phyloP scores from a whole-genome alignment of 2,888 invertebrate genomes.

The Vesta saturnalis region DNA sequence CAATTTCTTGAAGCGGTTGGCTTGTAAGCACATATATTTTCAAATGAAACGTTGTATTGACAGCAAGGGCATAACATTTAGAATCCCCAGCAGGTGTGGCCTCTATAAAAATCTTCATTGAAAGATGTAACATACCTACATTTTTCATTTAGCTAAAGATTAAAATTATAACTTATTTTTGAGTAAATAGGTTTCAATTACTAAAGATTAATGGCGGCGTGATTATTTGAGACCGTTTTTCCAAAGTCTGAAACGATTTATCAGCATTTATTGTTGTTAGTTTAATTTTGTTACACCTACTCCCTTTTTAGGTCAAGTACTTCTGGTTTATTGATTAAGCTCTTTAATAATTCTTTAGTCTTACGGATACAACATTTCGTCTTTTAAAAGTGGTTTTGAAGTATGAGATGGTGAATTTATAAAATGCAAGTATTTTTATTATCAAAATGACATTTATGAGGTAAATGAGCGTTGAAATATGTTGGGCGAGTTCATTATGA shows the following conservation, averaged over 20 bases:
- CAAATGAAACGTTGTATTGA: not conserved
- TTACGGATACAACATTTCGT: not conserved
- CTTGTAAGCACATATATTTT: not conserved
- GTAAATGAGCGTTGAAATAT: too few species aligned
- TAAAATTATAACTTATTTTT: too few species aligned
- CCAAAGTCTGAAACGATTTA: not conserved
- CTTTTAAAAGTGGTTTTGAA: not conserved
- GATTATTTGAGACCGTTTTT: constrained; percentile 8
- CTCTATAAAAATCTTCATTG: not conserved
- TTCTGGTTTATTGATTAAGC: constrained; percentile 15
- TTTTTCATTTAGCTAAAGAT: too few species aligned
- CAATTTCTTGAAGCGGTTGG: too few species aligned
- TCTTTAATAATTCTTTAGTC: constrained; percentile 1
- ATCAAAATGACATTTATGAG: not conserved
- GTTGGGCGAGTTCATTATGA: constrained; percentile 1
- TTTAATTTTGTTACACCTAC: constrained; percentile 13
- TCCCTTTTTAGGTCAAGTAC: constrained; percentile 11
- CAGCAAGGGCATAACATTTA: not conserved
- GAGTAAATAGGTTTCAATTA: too few species aligned
- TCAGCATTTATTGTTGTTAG: not conserved
- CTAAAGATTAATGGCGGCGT: constrained; percentile 7
- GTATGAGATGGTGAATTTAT: not conserved
- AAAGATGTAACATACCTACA: not conserved
- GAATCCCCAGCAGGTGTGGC: not conserved
- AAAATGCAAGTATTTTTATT: not conserved